Conservation (phyloP, 2,113 vertebrate species). For the Ciconia stormi region DNA sequence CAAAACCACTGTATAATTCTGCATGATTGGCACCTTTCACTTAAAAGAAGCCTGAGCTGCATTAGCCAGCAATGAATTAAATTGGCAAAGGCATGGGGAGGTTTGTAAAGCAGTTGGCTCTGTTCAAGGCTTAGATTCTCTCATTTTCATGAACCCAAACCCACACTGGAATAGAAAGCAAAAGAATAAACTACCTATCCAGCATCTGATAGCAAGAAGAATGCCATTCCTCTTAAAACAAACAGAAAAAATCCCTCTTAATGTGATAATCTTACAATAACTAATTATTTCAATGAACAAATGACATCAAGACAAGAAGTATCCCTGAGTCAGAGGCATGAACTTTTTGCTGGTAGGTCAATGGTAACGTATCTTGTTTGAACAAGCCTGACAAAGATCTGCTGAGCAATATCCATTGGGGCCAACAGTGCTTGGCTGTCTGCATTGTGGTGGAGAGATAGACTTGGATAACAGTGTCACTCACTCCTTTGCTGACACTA, state of each 20-base stretch:
- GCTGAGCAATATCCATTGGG: constrained; percentile 50
- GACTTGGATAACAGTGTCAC: constrained; percentile 20
- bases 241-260: neutral
- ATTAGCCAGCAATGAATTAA: neutral
- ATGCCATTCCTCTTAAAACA: neutral
- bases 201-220: neutral
- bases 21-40: constrained; percentile 15
- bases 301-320: neutral
- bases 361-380: constrained; percentile 56
- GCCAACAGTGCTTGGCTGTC: constrained; percentile 53
- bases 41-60: neutral
- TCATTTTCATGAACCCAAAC: constrained; percentile 4
- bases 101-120: neutral
- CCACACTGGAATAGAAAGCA: neutral
- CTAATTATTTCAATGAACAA: constrained; percentile 5
- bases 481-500: neutral
- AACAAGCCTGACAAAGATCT: constrained; percentile 68
- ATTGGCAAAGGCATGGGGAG: neutral
- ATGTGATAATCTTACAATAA: constrained; percentile 36
- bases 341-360: constrained; percentile 45
- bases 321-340: constrained; percentile 16
- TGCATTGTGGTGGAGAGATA: constrained; percentile 9
- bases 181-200: neutral
- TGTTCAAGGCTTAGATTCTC: neutral
- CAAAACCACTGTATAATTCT: constrained; percentile 29